Conservation (phyloP, 2,888 invertebrate genomes). For the Epinotia demarniana region DNA sequence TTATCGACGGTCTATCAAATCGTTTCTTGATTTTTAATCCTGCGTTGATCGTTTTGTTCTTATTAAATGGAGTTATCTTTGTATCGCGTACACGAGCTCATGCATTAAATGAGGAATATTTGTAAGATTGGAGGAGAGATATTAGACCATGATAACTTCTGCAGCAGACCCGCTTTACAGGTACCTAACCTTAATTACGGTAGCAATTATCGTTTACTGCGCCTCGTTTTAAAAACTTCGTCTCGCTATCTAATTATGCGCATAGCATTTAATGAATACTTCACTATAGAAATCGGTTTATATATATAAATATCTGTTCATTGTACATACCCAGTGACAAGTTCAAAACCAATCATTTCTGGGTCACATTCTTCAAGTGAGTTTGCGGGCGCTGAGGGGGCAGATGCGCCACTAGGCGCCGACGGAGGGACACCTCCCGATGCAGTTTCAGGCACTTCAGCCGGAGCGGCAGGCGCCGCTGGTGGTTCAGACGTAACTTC, state of each 20-base stretch:
- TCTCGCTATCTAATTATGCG: background rate
- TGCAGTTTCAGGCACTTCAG: constrained; percentile 76
- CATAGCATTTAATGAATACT: background rate
- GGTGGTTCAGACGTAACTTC: constrained; percentile 59
- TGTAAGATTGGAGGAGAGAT: constrained; percentile 57
- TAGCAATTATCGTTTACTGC: constrained; percentile 62
- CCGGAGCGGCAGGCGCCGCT: constrained; percentile 53
- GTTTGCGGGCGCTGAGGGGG: constrained; percentile 83
- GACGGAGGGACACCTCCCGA: constrained; percentile 78
- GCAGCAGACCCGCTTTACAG: constrained; percentile 57
- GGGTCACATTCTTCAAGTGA: constrained; percentile 92
- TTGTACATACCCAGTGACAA: constrained; percentile 90
- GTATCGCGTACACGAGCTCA: background rate
- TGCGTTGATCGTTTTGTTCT: background rate
- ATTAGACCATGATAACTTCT: constrained; percentile 67
- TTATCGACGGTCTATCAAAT: constrained; percentile 17
- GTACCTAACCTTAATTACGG: constrained; percentile 65
- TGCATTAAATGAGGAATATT: constrained; percentile 54
- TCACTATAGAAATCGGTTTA: background rate
- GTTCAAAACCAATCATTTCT: constrained; percentile 95
- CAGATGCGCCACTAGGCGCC: constrained; percentile 79
- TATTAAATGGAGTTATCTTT: background rate
- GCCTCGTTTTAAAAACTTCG: constrained; percentile 43
- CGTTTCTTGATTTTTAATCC: background rate
- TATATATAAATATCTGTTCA: background rate